A percentile compares a stretch with the other conserved stretches of the same genome.
Evolutionary conservation across 1,140 invertebrate species (phyloP).

Genomic region (Philopotamus ludificatus): DNA sequence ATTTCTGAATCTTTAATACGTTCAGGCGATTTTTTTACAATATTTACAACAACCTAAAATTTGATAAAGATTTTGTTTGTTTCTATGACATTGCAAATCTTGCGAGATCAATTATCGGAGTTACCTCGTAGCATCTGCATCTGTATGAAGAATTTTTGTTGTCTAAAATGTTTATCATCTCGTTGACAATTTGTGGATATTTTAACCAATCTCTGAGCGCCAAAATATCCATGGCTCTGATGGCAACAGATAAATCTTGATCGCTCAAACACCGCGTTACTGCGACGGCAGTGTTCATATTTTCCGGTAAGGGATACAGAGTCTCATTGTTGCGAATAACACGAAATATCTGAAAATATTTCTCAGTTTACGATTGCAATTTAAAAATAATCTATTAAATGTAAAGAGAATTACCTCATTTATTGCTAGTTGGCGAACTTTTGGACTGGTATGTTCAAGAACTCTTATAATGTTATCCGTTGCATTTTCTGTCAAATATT

Average conservation of each 20-base stretch:
- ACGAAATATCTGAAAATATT: slow-evolving; percentile 46
- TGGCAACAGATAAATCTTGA: slow-evolving; percentile 60
- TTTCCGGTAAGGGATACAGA: slow-evolving; percentile 51
- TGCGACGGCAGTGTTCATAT: slow-evolving; percentile 56
- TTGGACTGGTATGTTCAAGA: slow-evolving; percentile 55
- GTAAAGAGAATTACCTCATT: slow-evolving; percentile 48
- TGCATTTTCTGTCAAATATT: slow-evolving; percentile 53
- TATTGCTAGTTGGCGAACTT: slow-evolving; percentile 57
- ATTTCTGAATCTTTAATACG: slow-evolving; percentile 58
- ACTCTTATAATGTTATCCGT: slow-evolving; percentile 55
- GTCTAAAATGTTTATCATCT: slow-evolving; percentile 55
- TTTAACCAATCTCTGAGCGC: slow-evolving; percentile 54
- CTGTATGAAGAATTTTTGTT: slow-evolving; percentile 57
- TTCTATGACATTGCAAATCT: too few relatives aligned
- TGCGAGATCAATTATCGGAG: slow-evolving; percentile 20
- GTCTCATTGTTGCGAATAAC: slow-evolving; percentile 45
- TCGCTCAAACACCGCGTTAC: slow-evolving; percentile 60
- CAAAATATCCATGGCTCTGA: slow-evolving; percentile 59
- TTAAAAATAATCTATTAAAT: slow-evolving; percentile 6
- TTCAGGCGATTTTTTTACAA: slow-evolving; percentile 60
- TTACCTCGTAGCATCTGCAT: slow-evolving; percentile 66
- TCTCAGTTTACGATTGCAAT: not conserved
- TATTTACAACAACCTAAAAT: slow-evolving; percentile 67
- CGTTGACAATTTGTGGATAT: slow-evolving; percentile 53
- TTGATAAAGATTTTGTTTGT: slow-evolving; percentile 45